Conservation (phyloP, 2,888 invertebrate species). For the Scaptomyza tumidula region DNA sequence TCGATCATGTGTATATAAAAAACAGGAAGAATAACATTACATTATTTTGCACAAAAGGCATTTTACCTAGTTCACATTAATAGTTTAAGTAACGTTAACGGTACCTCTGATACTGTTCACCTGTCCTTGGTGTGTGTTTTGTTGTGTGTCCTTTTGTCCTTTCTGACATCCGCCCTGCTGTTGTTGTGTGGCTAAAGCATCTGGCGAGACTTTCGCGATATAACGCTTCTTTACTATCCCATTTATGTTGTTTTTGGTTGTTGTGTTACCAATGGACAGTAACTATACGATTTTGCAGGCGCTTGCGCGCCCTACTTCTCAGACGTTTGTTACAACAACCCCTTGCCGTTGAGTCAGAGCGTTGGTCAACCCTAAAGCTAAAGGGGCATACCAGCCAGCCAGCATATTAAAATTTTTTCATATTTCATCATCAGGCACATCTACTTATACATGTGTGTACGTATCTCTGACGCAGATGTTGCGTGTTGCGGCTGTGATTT, state of each 20-base stretch:
- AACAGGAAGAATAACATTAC: too few relatives aligned
- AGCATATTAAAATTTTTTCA: slow-evolving; percentile 6
- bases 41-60: too few relatives aligned
- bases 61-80: too few relatives aligned
- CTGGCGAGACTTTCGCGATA: slow-evolving; percentile 6
- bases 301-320: slow-evolving; percentile 8
- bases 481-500: slow-evolving; percentile 29
- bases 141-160: background rate
- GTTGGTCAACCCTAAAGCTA: slow-evolving; percentile 55
- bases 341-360: slow-evolving; percentile 7
- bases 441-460: background rate
- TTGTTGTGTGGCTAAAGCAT: background rate
- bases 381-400: slow-evolving; percentile 14
- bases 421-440: slow-evolving; percentile 7
- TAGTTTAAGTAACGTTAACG: slow-evolving; percentile 2
- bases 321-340: slow-evolving; percentile 7
- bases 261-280: slow-evolving; percentile 2
- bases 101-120: background rate
- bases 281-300: slow-evolving; percentile 2
- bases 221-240: background rate
- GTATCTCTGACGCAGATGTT: slow-evolving; percentile 40
- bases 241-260: background rate
- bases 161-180: slow-evolving; percentile 9
- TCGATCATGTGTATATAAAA: too few relatives aligned
- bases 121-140: background rate